A percentile compares a stretch with the other conserved stretches of the same genome.
phyloP scores from a whole-genome alignment of 2,113 vertebrate species.

The Pluvialis apricaria region DNA sequence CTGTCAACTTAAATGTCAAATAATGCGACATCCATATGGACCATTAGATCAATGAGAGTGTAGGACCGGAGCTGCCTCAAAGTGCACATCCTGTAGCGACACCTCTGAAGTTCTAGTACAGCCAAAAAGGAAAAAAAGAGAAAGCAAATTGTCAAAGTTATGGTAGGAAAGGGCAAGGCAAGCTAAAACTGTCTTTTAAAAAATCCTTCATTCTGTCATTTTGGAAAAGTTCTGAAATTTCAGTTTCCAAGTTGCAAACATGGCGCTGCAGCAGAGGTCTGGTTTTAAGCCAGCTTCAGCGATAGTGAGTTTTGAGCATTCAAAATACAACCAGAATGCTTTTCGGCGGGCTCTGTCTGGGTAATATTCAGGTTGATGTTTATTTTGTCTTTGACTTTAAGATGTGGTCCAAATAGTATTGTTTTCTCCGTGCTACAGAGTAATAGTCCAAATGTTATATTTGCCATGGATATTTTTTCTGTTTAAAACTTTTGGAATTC shows the following conservation, averaged over 20 bases:
- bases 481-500: not conserved
- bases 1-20: conserved; percentile 56
- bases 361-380: not conserved
- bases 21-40: conserved; percentile 58
- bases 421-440: not conserved
- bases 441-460: not conserved
- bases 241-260: not conserved
- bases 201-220: conserved; percentile 23
- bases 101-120: conserved; percentile 30
- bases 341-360: not conserved
- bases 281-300: not conserved
- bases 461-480: not conserved
- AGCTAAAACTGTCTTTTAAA: conserved; percentile 21
- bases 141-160: conserved; percentile 24
- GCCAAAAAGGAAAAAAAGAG: not conserved
- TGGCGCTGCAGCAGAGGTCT: not conserved
- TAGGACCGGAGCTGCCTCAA: conserved; percentile 49
- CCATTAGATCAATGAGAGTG: conserved; percentile 46
- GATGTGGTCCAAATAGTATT: not conserved
- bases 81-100: conserved; percentile 46
- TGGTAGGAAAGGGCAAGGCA: conserved; percentile 23
- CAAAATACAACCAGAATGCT: not conserved
- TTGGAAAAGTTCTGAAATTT: conserved; percentile 53
- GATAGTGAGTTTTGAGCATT: not conserved
- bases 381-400: not conserved